Evolutionary conservation across 2,113 vertebrate genomes (phyloP).

Genomic region (Lynx canadensis): DNA sequence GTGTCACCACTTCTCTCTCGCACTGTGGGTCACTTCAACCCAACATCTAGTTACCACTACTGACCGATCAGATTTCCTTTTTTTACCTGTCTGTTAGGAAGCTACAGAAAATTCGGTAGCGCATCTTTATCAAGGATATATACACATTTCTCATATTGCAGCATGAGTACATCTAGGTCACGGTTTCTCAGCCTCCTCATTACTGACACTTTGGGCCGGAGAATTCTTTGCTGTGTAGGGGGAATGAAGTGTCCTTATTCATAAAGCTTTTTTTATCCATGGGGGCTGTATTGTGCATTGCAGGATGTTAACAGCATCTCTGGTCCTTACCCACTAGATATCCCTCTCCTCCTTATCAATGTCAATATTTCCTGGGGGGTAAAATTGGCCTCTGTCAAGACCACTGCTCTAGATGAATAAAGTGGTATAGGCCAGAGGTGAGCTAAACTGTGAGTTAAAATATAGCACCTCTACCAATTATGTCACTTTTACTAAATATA

Average conservation of each 20-base stretch:
- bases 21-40: not conserved
- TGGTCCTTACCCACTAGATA: not conserved
- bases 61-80: not conserved
- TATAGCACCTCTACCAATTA: not conserved
- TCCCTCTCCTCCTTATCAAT: not conserved
- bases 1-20: not conserved
- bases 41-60: not conserved
- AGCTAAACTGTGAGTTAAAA: not conserved
- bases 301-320: not conserved
- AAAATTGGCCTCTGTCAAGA: not conserved
- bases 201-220: not conserved
- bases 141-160: not conserved
- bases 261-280: not conserved
- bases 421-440: not conserved
- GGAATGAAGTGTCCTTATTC: not conserved
- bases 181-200: not conserved
- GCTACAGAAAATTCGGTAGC: not conserved
- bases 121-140: not conserved
- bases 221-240: not conserved
- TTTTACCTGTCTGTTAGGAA: not conserved
- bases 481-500: not conserved
- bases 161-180: not conserved
- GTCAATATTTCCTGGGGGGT: not conserved
- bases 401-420: not conserved
- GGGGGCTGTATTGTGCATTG: not conserved